phyloP scores from a whole-genome alignment of 2,113 vertebrate genomes.

The Cephalopterus ornatus region DNA sequence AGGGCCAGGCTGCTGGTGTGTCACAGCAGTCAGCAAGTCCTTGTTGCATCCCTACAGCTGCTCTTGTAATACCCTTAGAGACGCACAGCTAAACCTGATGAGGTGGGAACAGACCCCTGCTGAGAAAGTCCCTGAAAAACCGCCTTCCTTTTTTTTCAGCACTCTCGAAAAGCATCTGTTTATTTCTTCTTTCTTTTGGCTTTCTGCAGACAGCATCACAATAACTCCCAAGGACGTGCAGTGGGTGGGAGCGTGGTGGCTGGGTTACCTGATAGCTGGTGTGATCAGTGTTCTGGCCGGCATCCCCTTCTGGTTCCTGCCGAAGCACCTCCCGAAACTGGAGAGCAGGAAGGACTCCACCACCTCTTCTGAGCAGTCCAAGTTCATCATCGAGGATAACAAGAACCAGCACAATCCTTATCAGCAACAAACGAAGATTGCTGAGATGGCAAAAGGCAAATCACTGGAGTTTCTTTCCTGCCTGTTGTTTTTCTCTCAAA shows the following conservation, averaged over 20 bases:
- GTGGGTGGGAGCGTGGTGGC: conserved; percentile 98
- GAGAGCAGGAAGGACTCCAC: conserved; percentile 68
- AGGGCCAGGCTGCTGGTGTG: not conserved
- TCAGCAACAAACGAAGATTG: conserved; percentile 72
- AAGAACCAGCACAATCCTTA: conserved; percentile 55
- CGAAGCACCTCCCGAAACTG: conserved; percentile 78
- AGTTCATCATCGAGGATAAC: conserved; percentile 79
- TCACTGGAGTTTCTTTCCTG: not conserved
- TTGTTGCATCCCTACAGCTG: not conserved
- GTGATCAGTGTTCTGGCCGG: conserved; percentile 80
- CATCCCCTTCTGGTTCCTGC: conserved; percentile 93
- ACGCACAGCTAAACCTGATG: rapidly evolving
- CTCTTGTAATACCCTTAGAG: not conserved
- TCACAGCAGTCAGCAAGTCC: not conserved
- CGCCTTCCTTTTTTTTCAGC: not conserved
- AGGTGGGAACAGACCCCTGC: not conserved
- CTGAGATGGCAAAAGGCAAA: conserved; percentile 86
- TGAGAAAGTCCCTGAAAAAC: not conserved
- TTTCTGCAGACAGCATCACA: conserved; percentile 76
- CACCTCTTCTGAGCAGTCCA: conserved; percentile 79
- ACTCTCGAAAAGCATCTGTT: rapidly evolving
- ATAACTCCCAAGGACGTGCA: conserved; percentile 84
- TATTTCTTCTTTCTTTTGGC: not conserved
- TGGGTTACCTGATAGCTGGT: conserved; percentile 91
- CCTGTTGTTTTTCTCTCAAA: not conserved